Base-by-base conservation (phyloP, 1,140 invertebrate species). In the Lethrus apterus region DNA sequence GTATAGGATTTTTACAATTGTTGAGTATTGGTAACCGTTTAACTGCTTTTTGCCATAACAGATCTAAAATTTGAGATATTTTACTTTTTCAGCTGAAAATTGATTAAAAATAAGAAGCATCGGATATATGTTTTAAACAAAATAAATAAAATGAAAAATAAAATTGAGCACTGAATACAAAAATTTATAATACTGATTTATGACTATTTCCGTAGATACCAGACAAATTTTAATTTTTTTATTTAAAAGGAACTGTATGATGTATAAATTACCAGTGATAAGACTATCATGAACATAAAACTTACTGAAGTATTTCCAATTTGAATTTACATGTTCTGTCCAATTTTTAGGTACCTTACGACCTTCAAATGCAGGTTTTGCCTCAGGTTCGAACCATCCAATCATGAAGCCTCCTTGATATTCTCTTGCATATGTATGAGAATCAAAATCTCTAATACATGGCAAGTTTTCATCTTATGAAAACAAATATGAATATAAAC, bases 381-480 rank as follows among this genome's bases (percentile, higher is more conserved):
- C 75, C 58, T 76, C 63, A 20, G 70, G 65, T 62, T 84, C 81
- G 68, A 84, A 84, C 58, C 79, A 83, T 2, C 81, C 82, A 42
- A 78, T 71, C 54, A 84, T 65, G 38, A 83, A 63, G n/a, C 74
- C 76, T 40, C 70, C 69, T 52, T 59, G 38, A 74, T 67, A 74
- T 56, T 73, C 69, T 40, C 80, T 68, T 31, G 78, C 70, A 52
- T 85, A 86, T 2, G 75, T 73, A 45, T 75, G 64, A 4, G 78
- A 74, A 69, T 88, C 84, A 64, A 76, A 83, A 66, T 87, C 83
- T 53, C 82, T 62, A 10, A 86, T 69, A 51, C 76, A 78, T 57
- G 76, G 72, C 46, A 76, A 46, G 52, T 58, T 51, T 21, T 56
- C 58, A 30, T 36, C 50, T 34, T n/a, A 26, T 7, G 29, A 41